A percentile compares a stretch with the other conserved stretches of the same genome.
phyloP scores from a whole-genome alignment of 2,797 vertebrate genomes.

The Peromyscus nudipes region DNA sequence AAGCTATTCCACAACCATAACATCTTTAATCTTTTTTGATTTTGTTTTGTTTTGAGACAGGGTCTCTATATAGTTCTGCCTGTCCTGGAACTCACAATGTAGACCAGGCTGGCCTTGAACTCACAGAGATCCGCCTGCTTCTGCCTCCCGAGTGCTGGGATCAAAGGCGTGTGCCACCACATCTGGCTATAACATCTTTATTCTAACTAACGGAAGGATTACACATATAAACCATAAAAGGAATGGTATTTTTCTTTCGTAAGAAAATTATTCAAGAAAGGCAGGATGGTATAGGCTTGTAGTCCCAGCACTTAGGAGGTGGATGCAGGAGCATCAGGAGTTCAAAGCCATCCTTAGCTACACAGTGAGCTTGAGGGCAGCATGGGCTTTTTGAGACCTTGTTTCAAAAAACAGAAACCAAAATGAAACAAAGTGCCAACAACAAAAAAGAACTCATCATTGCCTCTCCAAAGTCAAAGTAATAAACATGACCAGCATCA shows the following conservation, averaged over 20 bases:
- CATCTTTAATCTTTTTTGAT: background rate
- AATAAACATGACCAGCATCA: conserved; percentile 6
- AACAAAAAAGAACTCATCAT: background rate
- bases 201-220: conserved; percentile 4
- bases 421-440: background rate
- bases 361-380: background rate
- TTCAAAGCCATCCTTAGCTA: background rate
- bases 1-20: background rate
- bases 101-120: background rate
- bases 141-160: background rate
- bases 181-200: background rate
- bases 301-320: background rate
- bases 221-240: background rate
- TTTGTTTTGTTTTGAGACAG: background rate
- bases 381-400: background rate
- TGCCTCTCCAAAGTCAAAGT: conserved; percentile 37
- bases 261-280: conserved; percentile 14
- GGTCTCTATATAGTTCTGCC: background rate
- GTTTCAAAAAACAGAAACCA: background rate
- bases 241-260: conserved; percentile 40
- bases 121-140: background rate
- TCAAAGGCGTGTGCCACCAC: background rate
- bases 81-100: background rate
- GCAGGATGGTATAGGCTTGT: background rate
- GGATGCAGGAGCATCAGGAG: background rate